These are phyloP conservation scores for Odontothrips loti DNA, from an alignment of 2,888 invertebrate genomes.

Conservation along the genomic window DNA sequence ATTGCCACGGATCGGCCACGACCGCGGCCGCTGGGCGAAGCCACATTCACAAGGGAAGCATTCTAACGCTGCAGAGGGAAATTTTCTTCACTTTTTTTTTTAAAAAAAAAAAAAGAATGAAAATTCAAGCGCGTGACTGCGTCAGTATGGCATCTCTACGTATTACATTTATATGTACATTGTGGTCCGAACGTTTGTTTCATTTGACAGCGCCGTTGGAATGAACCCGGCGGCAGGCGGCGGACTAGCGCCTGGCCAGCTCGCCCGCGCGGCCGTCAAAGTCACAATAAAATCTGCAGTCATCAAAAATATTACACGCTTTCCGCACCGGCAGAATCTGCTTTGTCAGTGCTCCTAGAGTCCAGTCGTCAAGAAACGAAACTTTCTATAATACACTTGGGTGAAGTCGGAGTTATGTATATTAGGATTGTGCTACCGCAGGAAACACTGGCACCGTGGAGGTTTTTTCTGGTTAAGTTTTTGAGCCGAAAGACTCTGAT, in stretches of 20 bases:
- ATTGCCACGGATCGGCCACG: no score
- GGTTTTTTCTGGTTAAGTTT: not conserved
- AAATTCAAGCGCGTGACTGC: not conserved
- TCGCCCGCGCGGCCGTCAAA: not conserved
- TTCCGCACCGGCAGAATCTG: constrained; percentile 2
- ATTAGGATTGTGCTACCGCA: constrained; percentile 17
- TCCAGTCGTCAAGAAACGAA: not conserved
- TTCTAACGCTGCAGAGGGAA: not conserved
- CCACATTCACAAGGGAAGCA: not conserved
- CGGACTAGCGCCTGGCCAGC: no score
- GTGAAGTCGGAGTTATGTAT: not conserved
- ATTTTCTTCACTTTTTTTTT: no score
- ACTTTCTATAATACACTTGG: constrained; percentile 6
- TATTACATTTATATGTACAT: constrained; percentile 11
- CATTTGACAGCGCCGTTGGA: not conserved
- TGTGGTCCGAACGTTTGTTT: constrained; percentile 13
- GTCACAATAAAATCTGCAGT: constrained; percentile 26
- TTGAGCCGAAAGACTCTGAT: constrained; percentile 1
- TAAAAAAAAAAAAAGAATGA: not conserved
- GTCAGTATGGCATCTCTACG: not conserved
- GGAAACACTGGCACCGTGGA: constrained; percentile 8
- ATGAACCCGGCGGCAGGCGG: not conserved
- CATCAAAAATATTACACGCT: constrained; percentile 21
- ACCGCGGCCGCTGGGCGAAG: no score
- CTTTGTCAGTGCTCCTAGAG: not conserved